These are phyloP conservation scores for Nephila pilipes DNA, from an alignment of 1,140 invertebrate species.

Conservation along the genomic window DNA sequence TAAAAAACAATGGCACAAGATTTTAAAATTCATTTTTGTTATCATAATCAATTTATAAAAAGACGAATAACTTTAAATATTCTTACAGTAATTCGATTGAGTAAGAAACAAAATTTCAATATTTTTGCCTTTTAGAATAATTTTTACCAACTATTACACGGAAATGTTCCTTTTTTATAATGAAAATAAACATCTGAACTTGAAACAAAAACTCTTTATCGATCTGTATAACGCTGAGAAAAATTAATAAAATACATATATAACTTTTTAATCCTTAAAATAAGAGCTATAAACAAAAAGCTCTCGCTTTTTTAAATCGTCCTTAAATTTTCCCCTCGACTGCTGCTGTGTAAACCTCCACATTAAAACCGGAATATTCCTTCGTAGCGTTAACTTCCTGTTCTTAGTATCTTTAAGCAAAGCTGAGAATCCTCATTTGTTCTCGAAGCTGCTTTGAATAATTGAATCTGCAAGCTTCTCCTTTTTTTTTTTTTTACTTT, in stretches of 20 bases:
- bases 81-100: background rate
- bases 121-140: background rate
- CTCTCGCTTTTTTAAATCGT: background rate
- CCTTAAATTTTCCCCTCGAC: conserved; percentile 40
- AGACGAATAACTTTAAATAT: background rate
- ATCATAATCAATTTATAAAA: background rate
- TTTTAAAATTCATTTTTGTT: background rate
- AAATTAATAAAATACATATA: conserved; percentile 33
- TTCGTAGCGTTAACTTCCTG: conserved; percentile 21
- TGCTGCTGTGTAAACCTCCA: background rate
- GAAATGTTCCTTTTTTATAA: background rate
- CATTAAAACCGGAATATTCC: conserved; percentile 51
- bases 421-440: conserved; percentile 55
- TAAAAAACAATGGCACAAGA: too few species aligned
- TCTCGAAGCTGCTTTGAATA: conserved; percentile 53
- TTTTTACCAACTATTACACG: background rate
- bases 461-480: conserved; percentile 45
- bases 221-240: background rate
- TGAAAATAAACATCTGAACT: background rate
- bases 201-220: background rate
- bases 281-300: background rate
- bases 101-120: background rate
- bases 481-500: background rate
- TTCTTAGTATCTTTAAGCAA: conserved; percentile 50
- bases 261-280: background rate